These are phyloP conservation scores for Pogonognathellus flavescens DNA, from an alignment of 1,140 invertebrate species.

Conservation along the genomic window DNA sequence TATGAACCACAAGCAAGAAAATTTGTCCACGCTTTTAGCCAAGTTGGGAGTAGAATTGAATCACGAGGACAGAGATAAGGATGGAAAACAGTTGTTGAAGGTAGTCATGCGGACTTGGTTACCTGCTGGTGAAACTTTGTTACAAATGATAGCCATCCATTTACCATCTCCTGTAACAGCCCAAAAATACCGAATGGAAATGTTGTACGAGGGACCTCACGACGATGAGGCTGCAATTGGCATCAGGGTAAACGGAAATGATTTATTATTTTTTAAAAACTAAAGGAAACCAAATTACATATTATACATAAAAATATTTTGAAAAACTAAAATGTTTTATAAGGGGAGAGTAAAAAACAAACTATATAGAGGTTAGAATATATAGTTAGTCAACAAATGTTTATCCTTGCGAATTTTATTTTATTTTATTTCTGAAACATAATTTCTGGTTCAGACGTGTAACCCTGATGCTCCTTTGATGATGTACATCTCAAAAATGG, in stretches of 20 bases:
- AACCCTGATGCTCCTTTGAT: slow-evolving; percentile 97
- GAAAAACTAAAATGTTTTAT: no score
- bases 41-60: slow-evolving; percentile 94
- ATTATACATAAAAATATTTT: no score
- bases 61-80: slow-evolving; percentile 95
- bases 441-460: slow-evolving; percentile 90
- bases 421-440: no score
- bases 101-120: slow-evolving; percentile 99
- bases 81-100: slow-evolving; percentile 91
- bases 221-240: slow-evolving; percentile 97
- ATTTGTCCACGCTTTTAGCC: slow-evolving; percentile 85
- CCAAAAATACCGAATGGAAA: slow-evolving; percentile 99
- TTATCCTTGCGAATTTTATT: no score
- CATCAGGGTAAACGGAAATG: slow-evolving; percentile 82
- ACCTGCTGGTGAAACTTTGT: slow-evolving; percentile 97
- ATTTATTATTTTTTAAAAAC: no score
- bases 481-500: slow-evolving; percentile 99
- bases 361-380: no score
- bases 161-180: slow-evolving; percentile 98
- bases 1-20: slow-evolving; percentile 98
- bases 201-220: slow-evolving; percentile 97
- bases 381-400: no score
- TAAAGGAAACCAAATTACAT: no score
- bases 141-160: slow-evolving; percentile 99
- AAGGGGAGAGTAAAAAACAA: no score